Evolutionary conservation across 2,113 vertebrate genomes (phyloP), one percentile per base, ranked within the genome.

Genomic region (Crotalus horridus): DNA sequence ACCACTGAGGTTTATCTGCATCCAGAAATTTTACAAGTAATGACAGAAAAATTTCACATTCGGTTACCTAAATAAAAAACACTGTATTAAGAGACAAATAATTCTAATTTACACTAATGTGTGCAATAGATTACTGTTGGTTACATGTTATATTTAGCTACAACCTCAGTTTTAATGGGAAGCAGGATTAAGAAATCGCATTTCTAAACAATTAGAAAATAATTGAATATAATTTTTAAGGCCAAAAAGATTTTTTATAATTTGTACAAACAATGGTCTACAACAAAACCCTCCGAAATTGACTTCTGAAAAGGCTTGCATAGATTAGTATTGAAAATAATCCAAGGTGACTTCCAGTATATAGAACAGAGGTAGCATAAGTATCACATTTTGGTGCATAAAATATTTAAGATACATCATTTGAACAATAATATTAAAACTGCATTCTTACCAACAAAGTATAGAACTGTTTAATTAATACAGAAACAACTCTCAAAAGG

Each of bases 31-130:
- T 99, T 95, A 99, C 99, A 97, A 99, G 97, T 94, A 99, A 97
- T 85, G 99, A 99, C 93, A 99, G 96, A 97, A 99, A 99, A 96
- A 99, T 99, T 98, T 99, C 99, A 97, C 99, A 99, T 97, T 99
- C 99, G 0, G 99, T 99, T 96, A 99, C 99, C 99, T 99, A 96
- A 81, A 97, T 97, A 54, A 9, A 95, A 0, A 87, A 53, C 10
- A 61, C 20, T 23, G 46, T 29, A 0, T 54, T 61, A 46, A 92
- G 85, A 29, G n/a, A 87, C 33, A 86, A 54, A 89, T 64, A 39
- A 33, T 39, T 39, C 33, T 81, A 81, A 81, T 81, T 21, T 81
- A 81, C 33, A 81, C 17, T 81, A 81, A 81, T 81, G 74, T 4
- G 7, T 81, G 33, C 33, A 81, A 81, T 43, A 81, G 17, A 33